phyloP scores from a whole-genome alignment of 2,797 vertebrate species.

The Euthynnus affinis region DNA sequence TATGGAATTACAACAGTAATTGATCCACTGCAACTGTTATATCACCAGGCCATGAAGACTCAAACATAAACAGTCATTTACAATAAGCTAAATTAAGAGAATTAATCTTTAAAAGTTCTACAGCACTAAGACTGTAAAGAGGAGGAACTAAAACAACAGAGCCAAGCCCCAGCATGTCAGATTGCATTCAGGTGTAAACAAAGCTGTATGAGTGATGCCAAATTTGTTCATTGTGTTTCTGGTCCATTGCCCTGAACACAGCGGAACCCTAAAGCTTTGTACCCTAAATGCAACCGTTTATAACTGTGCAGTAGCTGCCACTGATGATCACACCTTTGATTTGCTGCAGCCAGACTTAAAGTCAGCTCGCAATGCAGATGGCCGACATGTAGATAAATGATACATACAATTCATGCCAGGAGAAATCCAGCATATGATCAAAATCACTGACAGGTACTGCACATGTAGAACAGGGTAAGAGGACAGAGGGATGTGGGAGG shows the following conservation, averaged over 20 bases:
- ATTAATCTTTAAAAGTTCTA: conserved; percentile 7
- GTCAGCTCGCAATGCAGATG: not conserved
- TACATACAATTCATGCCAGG: not conserved
- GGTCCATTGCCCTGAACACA: not conserved
- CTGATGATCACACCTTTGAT: conserved; percentile 12
- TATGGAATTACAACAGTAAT: conserved; percentile 25
- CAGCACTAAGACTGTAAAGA: conserved; percentile 9
- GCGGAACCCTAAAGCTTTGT: conserved; percentile 17
- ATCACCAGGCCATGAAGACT: conserved; percentile 14
- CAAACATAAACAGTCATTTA: conserved; percentile 3
- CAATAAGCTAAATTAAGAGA: not conserved
- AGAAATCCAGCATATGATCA: not conserved
- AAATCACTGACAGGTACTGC: conserved; percentile 54
- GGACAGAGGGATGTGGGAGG: conserved; percentile 54
- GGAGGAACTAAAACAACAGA: conserved; percentile 1
- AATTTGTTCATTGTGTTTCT: conserved; percentile 23
- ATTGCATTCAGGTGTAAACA: conserved; percentile 69
- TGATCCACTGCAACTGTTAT: conserved; percentile 11
- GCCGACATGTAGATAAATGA: not conserved
- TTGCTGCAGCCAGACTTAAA: conserved; percentile 9
- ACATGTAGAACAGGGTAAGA: conserved; percentile 44
- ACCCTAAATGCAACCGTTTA: conserved; percentile 64
- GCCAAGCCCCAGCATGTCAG: conserved; percentile 27
- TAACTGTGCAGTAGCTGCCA: conserved; percentile 65
- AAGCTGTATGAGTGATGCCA: conserved; percentile 9